Evolutionary conservation across 2,888 invertebrate genomes (phyloP).

Genomic region (Dynastes maya): DNA sequence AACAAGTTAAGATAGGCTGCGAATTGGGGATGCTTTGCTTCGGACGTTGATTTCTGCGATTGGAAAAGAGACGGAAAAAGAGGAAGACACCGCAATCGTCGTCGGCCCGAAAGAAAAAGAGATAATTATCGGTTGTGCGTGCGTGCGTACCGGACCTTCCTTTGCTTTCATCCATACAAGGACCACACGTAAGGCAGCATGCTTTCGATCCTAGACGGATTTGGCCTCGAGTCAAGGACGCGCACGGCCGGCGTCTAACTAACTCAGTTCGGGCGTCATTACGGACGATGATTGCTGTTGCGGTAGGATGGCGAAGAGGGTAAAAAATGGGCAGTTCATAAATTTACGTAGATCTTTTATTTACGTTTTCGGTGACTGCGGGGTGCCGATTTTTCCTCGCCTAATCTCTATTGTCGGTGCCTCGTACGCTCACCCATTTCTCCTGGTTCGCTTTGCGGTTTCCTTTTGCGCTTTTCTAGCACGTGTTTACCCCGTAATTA

Average conservation of each 20-base stretch:
- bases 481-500: slow-evolving; percentile 19
- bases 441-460: slow-evolving; percentile 4
- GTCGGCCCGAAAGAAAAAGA: background rate
- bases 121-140: slow-evolving; percentile 37
- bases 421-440: background rate
- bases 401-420: slow-evolving; percentile 39
- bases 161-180: slow-evolving; percentile 26
- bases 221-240: slow-evolving; percentile 53
- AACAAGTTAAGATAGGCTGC: background rate
- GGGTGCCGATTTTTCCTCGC: slow-evolving; percentile 37
- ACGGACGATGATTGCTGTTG: slow-evolving; percentile 30
- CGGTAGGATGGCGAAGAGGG: slow-evolving; percentile 11
- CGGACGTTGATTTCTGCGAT: slow-evolving; percentile 40
- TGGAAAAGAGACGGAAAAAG: slow-evolving; percentile 31
- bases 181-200: slow-evolving; percentile 47
- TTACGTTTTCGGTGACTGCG: slow-evolving; percentile 32
- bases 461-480: background rate
- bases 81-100: background rate
- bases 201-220: slow-evolving; percentile 51
- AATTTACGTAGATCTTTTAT: slow-evolving; percentile 47
- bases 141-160: slow-evolving; percentile 19
- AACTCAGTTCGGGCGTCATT: slow-evolving; percentile 30
- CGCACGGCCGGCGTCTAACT: slow-evolving; percentile 53
- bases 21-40: slow-evolving; percentile 1
- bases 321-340: slow-evolving; percentile 34